These are phyloP conservation scores for Mesorhabditis sp. DNA, from an alignment of 2,888 invertebrate species.

Conservation along the genomic window DNA sequence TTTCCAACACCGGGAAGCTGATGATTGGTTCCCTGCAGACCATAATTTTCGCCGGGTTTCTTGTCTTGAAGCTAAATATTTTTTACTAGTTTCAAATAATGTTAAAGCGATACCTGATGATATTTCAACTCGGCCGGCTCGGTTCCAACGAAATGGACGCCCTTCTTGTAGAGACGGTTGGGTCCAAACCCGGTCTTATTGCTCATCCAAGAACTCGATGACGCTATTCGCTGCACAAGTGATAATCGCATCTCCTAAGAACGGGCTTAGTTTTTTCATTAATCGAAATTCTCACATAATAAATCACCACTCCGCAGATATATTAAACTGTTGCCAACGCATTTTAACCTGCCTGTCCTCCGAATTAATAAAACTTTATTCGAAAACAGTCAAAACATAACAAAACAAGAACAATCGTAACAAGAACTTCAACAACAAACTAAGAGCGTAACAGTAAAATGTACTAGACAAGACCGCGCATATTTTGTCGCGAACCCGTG, in stretches of 20 bases:
- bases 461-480: neutral
- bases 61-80: conserved; percentile 50
- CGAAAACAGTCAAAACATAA: neutral
- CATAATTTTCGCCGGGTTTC: conserved; percentile 50
- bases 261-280: neutral
- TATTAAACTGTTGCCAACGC: neutral
- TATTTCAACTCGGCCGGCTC: conserved; percentile 53
- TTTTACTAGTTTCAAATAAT: neutral
- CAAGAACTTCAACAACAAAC: neutral
- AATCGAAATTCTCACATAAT: too few relatives aligned
- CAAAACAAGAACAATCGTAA: neutral
- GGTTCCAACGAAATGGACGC: conserved; percentile 55
- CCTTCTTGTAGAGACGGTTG: conserved; percentile 49
- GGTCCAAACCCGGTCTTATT: conserved; percentile 52
- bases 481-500: too few relatives aligned
- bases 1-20: conserved; percentile 50
- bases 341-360: neutral
- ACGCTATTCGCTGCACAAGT: conserved; percentile 2
- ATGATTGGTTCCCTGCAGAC: conserved; percentile 55
- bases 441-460: neutral
- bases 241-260: conserved; percentile 12
- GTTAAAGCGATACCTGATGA: conserved; percentile 35
- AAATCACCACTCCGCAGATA: too few relatives aligned
- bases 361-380: neutral
- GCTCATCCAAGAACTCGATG: conserved; percentile 16